These are phyloP conservation scores for Serranus cabrilla DNA, from an alignment of 2,797 vertebrate genomes.

Conservation along the genomic window DNA sequence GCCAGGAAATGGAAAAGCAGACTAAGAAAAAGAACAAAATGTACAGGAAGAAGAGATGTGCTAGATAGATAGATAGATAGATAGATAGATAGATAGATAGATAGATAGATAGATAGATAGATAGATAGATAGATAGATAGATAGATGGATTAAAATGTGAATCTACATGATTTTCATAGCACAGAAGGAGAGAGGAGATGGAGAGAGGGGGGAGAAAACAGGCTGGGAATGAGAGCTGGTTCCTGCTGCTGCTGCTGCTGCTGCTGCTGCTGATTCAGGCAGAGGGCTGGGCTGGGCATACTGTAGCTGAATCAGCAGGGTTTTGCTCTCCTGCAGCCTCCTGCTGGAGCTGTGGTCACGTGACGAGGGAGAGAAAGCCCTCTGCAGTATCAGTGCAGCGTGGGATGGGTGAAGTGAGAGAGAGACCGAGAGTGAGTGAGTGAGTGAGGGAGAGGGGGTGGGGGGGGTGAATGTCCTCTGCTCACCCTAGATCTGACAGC, in stretches of 20 bases:
- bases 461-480: slow-evolving; percentile 61
- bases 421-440: slow-evolving; percentile 25
- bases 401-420: slow-evolving; percentile 68
- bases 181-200: slow-evolving; percentile 9
- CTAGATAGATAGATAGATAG: slow-evolving; percentile 25
- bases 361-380: slow-evolving; percentile 77
- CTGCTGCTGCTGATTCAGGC: slow-evolving; percentile 82
- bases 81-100: slow-evolving; percentile 26
- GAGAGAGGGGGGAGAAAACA: slow-evolving; percentile 15
- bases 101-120: slow-evolving; percentile 25
- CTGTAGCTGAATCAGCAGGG: slow-evolving; percentile 86
- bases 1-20: background rate
- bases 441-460: slow-evolving; percentile 2
- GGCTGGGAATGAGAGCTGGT: slow-evolving; percentile 52
- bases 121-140: slow-evolving; percentile 25
- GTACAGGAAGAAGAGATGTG: slow-evolving; percentile 13
- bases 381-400: slow-evolving; percentile 85
- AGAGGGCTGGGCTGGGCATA: slow-evolving; percentile 70
- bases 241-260: slow-evolving; percentile 54
- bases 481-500: slow-evolving; percentile 73
- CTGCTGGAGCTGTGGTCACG: slow-evolving; percentile 80
- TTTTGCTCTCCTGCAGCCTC: slow-evolving; percentile 82
- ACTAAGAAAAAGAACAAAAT: slow-evolving; percentile 14
- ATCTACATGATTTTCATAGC: slow-evolving; percentile 2
- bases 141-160: background rate